Base-by-base conservation (phyloP, 1,140 invertebrate genomes). In the Cyclargus thomasi region DNA sequence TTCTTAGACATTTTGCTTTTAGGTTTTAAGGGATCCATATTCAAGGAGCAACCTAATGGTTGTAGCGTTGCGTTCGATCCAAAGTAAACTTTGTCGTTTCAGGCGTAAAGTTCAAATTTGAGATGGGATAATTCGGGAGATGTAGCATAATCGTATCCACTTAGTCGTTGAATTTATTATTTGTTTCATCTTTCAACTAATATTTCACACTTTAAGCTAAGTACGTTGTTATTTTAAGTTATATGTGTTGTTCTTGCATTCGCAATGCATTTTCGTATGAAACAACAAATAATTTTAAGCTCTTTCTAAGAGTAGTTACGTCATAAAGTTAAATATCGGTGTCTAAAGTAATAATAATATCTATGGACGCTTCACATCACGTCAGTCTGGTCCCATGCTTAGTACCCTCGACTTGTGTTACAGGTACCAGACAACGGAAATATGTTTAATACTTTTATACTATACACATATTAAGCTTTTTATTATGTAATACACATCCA, bases 101-200 rank as follows among this genome's bases (percentile, higher is more conserved):
- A 29, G 35, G 8, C 6, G 16, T 53, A 21, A 47, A 17, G 14
- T 53, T 8, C 18, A 64, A 22, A 47, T 53, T 64, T 22, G 63
- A 2, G 1, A 7, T 47, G 17, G 10, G 17, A 18, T 10, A 64
- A 53, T 64, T 21, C 39, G 63, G 39, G 22, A 53, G 39, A 21
- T 64, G 53, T 53, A 64, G 65, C 67, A 76, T 76, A 74, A 76
- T 76, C 74, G 74, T 11, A 47, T 14, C 39, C 67, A 74, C 74
- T 76, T 74, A 76, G 75, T 53, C 67, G 73, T 67, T 70, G 69
- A 74, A 72, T 76, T 74, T 76, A 76, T 76, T 76, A 76, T 76
- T 76, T 74, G 73, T 76, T 76, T 74, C 69, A 73, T 72, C 75
- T 74, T 70, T 74, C 67, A 72, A 53, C 69, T 67, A 67, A 74